Conservation (phyloP, 2,113 vertebrate species). For the Panthera leo region DNA sequence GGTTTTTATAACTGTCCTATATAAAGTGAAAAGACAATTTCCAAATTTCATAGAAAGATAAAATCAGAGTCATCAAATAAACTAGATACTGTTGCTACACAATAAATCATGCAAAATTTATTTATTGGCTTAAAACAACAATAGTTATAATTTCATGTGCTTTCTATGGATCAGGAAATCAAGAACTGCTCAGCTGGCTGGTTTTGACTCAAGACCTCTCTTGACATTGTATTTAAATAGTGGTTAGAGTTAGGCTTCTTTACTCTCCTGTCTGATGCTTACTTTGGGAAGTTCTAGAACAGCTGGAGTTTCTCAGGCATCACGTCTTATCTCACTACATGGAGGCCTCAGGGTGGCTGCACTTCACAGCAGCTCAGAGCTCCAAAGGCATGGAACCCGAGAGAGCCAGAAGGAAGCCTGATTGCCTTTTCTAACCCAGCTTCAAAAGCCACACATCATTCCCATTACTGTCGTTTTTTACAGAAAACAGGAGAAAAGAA, state of each 20-base stretch:
- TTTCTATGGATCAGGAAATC: background rate
- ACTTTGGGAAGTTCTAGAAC: background rate
- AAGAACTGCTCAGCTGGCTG: background rate
- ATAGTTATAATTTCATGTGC: background rate
- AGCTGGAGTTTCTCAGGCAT: background rate
- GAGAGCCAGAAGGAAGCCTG: background rate
- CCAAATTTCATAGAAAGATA: background rate
- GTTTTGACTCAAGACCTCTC: background rate
- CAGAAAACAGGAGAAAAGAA: background rate
- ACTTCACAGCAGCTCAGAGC: background rate
- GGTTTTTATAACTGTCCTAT: background rate
- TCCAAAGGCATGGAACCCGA: background rate
- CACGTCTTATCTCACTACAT: background rate
- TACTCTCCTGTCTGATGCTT: background rate
- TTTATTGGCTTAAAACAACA: background rate
- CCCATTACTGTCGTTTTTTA: background rate
- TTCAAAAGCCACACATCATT: background rate
- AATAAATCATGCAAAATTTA: background rate
- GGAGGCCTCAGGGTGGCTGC: background rate
- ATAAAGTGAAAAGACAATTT: conserved; percentile 15
- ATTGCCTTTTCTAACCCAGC: background rate
- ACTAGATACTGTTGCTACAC: background rate
- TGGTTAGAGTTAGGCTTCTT: background rate
- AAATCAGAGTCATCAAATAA: background rate
- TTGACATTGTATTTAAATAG: background rate